Conservation (phyloP, 1,140 invertebrate species). For the Platyscapa corneri region DNA sequence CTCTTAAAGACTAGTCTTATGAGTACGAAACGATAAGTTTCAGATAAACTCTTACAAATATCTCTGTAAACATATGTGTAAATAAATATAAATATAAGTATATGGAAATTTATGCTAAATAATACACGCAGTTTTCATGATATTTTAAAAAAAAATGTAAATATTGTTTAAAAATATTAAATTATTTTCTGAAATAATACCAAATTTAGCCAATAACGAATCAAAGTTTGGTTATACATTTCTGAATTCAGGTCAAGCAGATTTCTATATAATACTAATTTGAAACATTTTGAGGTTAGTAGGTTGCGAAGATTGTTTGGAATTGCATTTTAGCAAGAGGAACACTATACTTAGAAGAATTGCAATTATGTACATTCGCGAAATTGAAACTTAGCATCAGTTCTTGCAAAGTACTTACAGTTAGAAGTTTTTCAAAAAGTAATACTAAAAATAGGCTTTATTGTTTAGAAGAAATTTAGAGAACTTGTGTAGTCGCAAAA, state of each 20-base stretch:
- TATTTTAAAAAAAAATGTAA: too few relatives aligned
- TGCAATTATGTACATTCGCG: not conserved
- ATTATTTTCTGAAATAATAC: not conserved
- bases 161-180: not conserved
- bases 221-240: not conserved
- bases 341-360: not conserved
- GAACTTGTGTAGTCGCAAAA: not conserved
- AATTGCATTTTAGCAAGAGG: not conserved
- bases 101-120: too few relatives aligned
- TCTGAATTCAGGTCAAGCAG: not conserved
- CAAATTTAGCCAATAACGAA: not conserved
- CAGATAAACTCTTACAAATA: too few relatives aligned
- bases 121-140: too few relatives aligned
- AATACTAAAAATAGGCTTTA: not conserved
- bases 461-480: not conserved
- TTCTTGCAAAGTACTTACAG: not conserved
- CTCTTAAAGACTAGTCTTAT: too few relatives aligned
- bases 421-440: not conserved
- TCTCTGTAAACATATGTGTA: too few relatives aligned
- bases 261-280: not conserved
- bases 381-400: not conserved
- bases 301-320: not conserved
- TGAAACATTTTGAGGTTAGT: conserved; percentile 14
- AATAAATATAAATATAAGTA: too few relatives aligned
- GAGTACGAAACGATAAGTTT: too few relatives aligned